Base-by-base conservation (phyloP, 2,888 invertebrate genomes). In the Mythimna impura region DNA sequence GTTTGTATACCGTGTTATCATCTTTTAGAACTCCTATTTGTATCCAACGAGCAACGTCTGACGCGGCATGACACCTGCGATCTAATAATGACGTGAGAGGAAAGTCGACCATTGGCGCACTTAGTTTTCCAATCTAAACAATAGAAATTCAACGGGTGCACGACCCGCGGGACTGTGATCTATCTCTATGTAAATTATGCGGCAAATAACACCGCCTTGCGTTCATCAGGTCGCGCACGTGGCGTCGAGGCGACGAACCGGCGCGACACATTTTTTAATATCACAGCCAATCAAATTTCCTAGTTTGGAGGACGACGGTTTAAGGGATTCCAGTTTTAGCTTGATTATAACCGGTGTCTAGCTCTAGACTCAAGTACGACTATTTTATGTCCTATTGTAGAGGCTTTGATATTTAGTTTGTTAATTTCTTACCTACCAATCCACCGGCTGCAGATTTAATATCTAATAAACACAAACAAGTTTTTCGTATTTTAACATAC, bases 91-190 rank as follows among this genome's bases (percentile, higher is more conserved):
- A 93, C 92, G 91, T 91, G 93, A 92, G 92, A 91, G 93, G 93
- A 94, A 94, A 95, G 94, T 93, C 92, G 93, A 91, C 92, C 91
- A 92, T 92, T 88, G 89, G 87, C 86, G 91, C 93, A 94, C 95
- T 95, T 95, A 95, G 95, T 96, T 96, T 96, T 96, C 96, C 96
- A 96, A 96, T 96, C 94, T 95, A 95, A 95, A 96, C 95, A 96
- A 96, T 96, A 96, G 95, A 95, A 96, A 96, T 96, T 96, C 96
- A 94, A 91, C 95, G 94, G 96, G 94, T 95, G 95, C 95, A 87
- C 92, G 91, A 81, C 96, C 94, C 96, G 84, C 86, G 96, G 96
- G 96, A 95, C 91, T 81, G 89, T 92, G 93, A 93, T 95, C 95
- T 93, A 96, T 96, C 93, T 96, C 95, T 96, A 96, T 96, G 96